Percentiles rank a stretch among this genome's conserved stretches.
Conservation (phyloP, 2,113 vertebrate genomes). For the Trochalopteron elliotii region DNA sequence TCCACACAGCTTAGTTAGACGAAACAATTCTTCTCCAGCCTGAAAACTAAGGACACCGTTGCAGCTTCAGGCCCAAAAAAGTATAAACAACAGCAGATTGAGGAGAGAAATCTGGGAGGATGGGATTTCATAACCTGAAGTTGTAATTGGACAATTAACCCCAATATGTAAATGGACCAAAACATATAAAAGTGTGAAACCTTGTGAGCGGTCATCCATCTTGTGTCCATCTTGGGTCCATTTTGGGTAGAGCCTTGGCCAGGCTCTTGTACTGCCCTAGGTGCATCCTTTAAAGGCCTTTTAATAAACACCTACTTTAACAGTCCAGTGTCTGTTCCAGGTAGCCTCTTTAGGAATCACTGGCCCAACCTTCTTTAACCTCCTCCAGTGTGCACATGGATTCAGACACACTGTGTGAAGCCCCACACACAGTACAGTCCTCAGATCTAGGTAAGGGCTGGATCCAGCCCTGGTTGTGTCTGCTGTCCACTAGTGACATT, state of each 20-base stretch:
- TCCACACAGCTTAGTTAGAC: background rate
- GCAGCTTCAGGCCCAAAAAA: background rate
- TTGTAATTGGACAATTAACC: background rate
- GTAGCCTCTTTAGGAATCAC: background rate
- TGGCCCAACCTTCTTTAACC: background rate
- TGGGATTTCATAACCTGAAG: background rate
- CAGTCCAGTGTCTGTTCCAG: background rate
- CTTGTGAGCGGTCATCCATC: background rate
- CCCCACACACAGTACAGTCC: background rate
- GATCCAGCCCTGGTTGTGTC: background rate
- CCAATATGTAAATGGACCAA: background rate
- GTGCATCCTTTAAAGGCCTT: background rate
- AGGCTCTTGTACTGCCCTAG: background rate
- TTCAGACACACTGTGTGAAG: background rate
- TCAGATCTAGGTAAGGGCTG: background rate
- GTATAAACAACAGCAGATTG: background rate
- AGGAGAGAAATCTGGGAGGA: background rate
- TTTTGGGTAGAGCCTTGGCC: background rate
- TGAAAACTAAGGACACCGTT: background rate
- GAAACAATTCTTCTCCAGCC: background rate
- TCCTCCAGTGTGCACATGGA: background rate
- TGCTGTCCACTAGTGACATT: background rate
- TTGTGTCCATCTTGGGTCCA: background rate
- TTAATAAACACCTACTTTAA: background rate
- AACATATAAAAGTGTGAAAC: background rate